A percentile compares a stretch with the other conserved stretches of the same genome.
Conservation (phyloP, 2,113 vertebrate species). For the Gymnocephalus cernua region DNA sequence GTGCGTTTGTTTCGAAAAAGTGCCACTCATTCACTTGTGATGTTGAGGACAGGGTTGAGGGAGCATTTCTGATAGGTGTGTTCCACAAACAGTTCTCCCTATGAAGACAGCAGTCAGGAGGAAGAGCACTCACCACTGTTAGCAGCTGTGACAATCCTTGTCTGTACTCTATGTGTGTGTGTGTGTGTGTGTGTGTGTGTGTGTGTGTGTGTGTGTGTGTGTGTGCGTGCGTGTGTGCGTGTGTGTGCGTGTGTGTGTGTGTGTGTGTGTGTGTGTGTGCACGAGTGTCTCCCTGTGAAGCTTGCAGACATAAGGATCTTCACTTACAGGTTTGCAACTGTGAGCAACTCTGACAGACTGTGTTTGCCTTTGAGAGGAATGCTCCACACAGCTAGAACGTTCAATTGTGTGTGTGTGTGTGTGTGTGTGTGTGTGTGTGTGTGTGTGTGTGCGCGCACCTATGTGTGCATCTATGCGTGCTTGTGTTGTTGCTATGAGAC, state of each 20-base stretch:
- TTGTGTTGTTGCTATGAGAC: slow-evolving; percentile 30
- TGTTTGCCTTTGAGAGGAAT: slow-evolving; percentile 36
- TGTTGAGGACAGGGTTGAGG: slow-evolving; percentile 66
- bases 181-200: not conserved
- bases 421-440: slow-evolving; percentile 5
- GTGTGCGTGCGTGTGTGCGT: slow-evolving; percentile 6
- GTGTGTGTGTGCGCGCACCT: slow-evolving; percentile 21
- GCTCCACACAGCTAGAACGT: slow-evolving; percentile 34
- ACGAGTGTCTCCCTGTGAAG: slow-evolving; percentile 8
- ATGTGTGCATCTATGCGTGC: slow-evolving; percentile 18
- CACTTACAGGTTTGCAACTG: slow-evolving; percentile 33
- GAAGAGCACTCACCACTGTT: slow-evolving; percentile 42
- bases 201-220: slow-evolving; percentile 21
- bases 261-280: slow-evolving; percentile 23
- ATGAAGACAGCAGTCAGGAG: slow-evolving; percentile 60
- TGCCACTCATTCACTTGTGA: slow-evolving; percentile 57
- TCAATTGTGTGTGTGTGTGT: slow-evolving; percentile 20
- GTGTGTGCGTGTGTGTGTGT: slow-evolving; percentile 6
- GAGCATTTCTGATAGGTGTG: slow-evolving; percentile 64
- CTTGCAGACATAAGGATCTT: slow-evolving; percentile 48
- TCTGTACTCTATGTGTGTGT: not conserved
- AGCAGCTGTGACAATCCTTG: slow-evolving; percentile 33
- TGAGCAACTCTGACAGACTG: slow-evolving; percentile 53
- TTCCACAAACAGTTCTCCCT: slow-evolving; percentile 65
- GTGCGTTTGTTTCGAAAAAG: slow-evolving; percentile 42